Base-by-base conservation (phyloP, 1,140 invertebrate genomes). In the Drosophila kepulauana region DNA sequence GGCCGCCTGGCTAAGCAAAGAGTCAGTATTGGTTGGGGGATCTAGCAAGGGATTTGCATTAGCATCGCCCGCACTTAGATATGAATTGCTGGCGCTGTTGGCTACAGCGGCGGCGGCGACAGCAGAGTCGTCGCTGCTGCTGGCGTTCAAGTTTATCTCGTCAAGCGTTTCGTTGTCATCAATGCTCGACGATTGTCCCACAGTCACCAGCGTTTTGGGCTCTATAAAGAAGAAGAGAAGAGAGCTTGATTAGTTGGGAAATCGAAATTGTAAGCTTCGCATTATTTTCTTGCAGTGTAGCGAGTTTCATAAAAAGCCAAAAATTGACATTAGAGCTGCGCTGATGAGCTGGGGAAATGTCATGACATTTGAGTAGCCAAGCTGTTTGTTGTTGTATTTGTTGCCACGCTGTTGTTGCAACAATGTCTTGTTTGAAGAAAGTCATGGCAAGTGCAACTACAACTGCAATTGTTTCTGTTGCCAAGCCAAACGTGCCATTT, bases 1-100 rank as follows among this genome's bases (percentile, higher is more conserved):
- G 0, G 94, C 92, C 1, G 94, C 94, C 45, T 94, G 86, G 72
- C 93, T 87, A 1, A 91, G 69, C 63, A 89, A 93, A 0, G 94
- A 93, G 71, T 93, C 93, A 6, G 54, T 59, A 13, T 56, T 58
- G 5, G 64, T 30, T 6, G 71, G 59, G 41, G 81, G 93, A 88
- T 73, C 93, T 45, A 90, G 66, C 61, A 91, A 41, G 1, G 79
- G 77, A 80, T 92, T 91, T 3, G 79, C 79, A 77, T 92, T 92
- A 5, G 57, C 69, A 78, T 92, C 85, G 35, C 67, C 48, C 33
- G 51, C 46, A 6, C 49, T 16, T 30, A 68, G 69, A 25, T 75
- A 84, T 5, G 51, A 59, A 49, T 57, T 80, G 4, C n/a, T 45
- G 3, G 75, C 69, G 48, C 49, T 46, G 38, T 45, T 38, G 8